Evolutionary conservation across 2,113 vertebrate species (phyloP).

Genomic region (Muntiacus muntjak): DNA sequence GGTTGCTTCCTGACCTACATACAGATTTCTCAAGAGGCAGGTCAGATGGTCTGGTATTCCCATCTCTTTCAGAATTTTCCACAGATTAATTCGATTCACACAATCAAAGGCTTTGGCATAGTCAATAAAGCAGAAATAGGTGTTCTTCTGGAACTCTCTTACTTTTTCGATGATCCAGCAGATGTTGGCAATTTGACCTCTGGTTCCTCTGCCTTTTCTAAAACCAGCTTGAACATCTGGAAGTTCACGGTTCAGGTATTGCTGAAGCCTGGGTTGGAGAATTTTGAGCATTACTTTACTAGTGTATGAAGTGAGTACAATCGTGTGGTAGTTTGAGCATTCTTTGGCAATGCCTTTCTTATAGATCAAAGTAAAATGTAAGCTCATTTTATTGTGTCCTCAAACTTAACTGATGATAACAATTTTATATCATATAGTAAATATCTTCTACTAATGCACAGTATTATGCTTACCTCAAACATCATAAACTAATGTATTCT

Average conservation of each 20-base stretch:
- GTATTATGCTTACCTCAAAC: background rate
- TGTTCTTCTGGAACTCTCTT: background rate
- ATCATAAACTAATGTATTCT: background rate
- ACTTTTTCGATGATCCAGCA: background rate
- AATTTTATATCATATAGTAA: background rate
- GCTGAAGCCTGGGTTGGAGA: background rate
- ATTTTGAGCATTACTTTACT: background rate
- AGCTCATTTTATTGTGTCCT: background rate
- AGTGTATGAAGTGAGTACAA: background rate
- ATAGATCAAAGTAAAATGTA: background rate
- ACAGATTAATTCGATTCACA: background rate
- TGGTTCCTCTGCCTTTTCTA: background rate
- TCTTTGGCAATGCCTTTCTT: background rate
- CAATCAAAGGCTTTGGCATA: background rate
- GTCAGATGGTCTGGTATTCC: background rate
- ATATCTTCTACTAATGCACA: background rate
- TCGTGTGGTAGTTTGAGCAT: accelerated
- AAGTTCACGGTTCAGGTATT: background rate
- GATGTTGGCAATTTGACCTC: background rate
- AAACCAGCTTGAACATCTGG: background rate
- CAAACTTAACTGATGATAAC: background rate
- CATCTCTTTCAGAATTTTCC: background rate
- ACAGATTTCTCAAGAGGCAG: background rate
- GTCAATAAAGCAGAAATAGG: background rate
- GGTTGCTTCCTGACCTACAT: background rate